Base-by-base conservation (phyloP, 2,888 invertebrate species). In the Xestobium rufovillosum region DNA sequence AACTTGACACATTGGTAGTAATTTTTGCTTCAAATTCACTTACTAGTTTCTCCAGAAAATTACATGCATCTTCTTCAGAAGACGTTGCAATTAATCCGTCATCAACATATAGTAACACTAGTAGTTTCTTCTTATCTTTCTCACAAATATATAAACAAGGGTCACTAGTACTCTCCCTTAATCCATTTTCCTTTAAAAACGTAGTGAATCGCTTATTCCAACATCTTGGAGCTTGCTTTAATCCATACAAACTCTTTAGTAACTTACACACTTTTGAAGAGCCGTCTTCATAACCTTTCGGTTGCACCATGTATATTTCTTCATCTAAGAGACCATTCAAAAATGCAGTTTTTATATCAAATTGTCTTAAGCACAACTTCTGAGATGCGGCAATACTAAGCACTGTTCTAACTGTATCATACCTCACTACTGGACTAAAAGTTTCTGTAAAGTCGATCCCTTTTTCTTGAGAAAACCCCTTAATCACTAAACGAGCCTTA, bases 151-250 rank as follows among this genome's bases (percentile, higher is more conserved):
- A n/a, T n/a, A n/a, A n/a, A n/a, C 54, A 53, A 1, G 50, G 52
- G 38, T 53, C 50, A 36, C 53, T 52, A 41, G 54, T 53, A 3
- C 49, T 51, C n/a, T 36, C 37, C 14, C 38, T 17, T 27, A 56
- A 44, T 28, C 39, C 36, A 6, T 51, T 12, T 14, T 38, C 36
- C 25, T 50, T 39, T 3, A 53, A 36, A 33, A 40, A 50, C 14
- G 33, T 34, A 23, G 49, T 37, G 11, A 56, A 44, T 32, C 36
- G 49, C 17, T 48, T 36, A 30, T 55, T 55, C 52, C 52, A 56
- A 19, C 42, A 38, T 36, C 51, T 51, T 14, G 53, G 50, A 3
- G 55, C 45, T 45, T 57, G 55, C 35, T 55, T 54, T 15, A 56
- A 34, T 4, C 56, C 52, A 42, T 56, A 54, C 12, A 55, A 37